Evolutionary conservation across 2,888 invertebrate genomes (phyloP).

Genomic region (Didymodactylos carnosus): DNA sequence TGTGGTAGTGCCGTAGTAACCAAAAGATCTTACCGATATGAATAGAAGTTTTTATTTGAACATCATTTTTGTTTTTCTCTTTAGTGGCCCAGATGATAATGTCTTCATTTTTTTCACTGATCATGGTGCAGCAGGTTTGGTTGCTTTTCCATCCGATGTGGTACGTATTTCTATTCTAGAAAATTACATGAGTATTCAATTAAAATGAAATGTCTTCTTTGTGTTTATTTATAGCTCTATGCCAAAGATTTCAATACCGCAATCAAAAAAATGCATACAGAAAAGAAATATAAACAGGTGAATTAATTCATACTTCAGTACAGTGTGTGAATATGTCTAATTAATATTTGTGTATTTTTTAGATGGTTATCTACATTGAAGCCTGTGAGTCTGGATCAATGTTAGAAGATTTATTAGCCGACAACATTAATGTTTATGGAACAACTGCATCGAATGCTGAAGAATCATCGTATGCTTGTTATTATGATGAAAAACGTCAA

Average conservation of each 20-base stretch:
- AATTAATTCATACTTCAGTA: conserved; percentile 11
- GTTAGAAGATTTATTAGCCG: conserved; percentile 39
- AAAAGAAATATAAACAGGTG: conserved; percentile 37
- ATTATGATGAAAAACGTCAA: conserved; percentile 37
- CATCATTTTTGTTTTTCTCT: too few relatives aligned
- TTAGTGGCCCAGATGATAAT: conserved; percentile 41
- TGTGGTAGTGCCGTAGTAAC: too few relatives aligned
- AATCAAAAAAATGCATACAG: conserved; percentile 34
- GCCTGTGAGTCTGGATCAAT: conserved; percentile 46
- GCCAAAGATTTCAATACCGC: conserved; percentile 30
- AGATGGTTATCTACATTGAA: conserved; percentile 44
- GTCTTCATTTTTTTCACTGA: conserved; percentile 45
- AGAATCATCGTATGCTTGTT: conserved; percentile 45
- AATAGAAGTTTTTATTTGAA: too few relatives aligned
- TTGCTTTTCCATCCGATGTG: conserved; percentile 37
- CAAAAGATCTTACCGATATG: too few relatives aligned
- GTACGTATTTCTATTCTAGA: not conserved
- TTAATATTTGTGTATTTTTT: conserved; percentile 17
- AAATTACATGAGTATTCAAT: too few relatives aligned
- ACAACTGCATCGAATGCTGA: conserved; percentile 42
- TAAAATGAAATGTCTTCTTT: not conserved
- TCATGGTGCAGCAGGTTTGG: conserved; percentile 43
- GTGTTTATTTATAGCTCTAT: conserved; percentile 23
- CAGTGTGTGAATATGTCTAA: not conserved
- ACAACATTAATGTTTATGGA: conserved; percentile 41